phyloP scores from a whole-genome alignment of 2,888 invertebrate species.

The Coleophora deauratella region DNA sequence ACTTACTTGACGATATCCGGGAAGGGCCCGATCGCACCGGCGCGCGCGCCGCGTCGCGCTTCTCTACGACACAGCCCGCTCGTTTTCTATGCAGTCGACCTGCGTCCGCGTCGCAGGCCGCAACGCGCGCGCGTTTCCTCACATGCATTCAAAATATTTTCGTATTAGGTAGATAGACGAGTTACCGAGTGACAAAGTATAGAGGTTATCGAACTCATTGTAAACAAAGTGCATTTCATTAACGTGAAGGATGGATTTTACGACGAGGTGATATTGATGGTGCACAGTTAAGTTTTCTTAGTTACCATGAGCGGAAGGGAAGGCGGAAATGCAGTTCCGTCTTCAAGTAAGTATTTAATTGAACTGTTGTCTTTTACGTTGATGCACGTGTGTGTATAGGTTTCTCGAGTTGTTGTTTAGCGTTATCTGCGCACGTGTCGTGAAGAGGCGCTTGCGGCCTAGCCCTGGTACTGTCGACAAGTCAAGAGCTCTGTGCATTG shows the following conservation, averaged over 20 bases:
- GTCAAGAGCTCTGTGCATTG: slow-evolving; percentile 36
- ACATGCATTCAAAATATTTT: slow-evolving; percentile 52
- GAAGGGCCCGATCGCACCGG: slow-evolving; percentile 64
- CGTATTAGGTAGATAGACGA: slow-evolving; percentile 46
- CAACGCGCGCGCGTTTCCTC: slow-evolving; percentile 60
- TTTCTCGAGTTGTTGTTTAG: slow-evolving; percentile 18
- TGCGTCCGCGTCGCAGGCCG: slow-evolving; percentile 66
- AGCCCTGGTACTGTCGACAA: slow-evolving; percentile 23
- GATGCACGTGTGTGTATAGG: background rate
- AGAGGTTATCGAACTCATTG: slow-evolving; percentile 37
- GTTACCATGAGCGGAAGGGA: slow-evolving; percentile 69
- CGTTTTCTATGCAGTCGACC: slow-evolving; percentile 68
- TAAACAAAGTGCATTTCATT: slow-evolving; percentile 48
- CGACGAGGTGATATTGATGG: slow-evolving; percentile 64
- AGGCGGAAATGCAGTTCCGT: slow-evolving; percentile 72
- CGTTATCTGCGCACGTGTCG: slow-evolving; percentile 20
- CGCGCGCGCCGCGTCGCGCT: slow-evolving; percentile 31
- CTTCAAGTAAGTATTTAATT: slow-evolving; percentile 60
- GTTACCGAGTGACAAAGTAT: slow-evolving; percentile 33
- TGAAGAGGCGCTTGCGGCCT: slow-evolving; percentile 23
- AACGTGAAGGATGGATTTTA: slow-evolving; percentile 54
- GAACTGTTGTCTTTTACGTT: slow-evolving; percentile 22
- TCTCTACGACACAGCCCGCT: slow-evolving; percentile 48
- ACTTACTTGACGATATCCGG: slow-evolving; percentile 68
- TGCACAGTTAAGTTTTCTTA: slow-evolving; percentile 46